Base-by-base conservation (phyloP, 1,140 invertebrate species). In the Sycobia sp. region DNA sequence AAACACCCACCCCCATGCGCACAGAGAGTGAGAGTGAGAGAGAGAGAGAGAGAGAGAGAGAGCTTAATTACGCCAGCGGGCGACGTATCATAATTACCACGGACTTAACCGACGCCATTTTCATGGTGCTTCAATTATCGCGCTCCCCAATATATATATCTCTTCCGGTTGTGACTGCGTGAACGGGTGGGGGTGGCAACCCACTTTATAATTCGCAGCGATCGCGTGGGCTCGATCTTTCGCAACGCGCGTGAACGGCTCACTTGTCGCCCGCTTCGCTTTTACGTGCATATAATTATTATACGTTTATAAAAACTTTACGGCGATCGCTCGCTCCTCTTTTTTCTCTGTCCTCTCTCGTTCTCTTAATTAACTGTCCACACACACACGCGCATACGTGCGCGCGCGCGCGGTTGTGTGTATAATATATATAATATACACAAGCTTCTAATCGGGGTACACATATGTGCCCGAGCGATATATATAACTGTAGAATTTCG, bases 31-130 rank as follows among this genome's bases (percentile, higher is more conserved):
- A n/a, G n/a, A n/a, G n/a, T n/a, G n/a, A n/a, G n/a, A n/a, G n/a
- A n/a, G n/a, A n/a, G n/a, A n/a, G n/a, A n/a, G n/a, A n/a, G n/a
- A n/a, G n/a, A n/a, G n/a, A n/a, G 61, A 62, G 57, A 68, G 57
- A 56, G 64, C 67, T 66, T 58, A 69, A 69, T 69, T 66, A 66
- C 53, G n/a, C n/a, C n/a, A n/a, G n/a, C 41, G 27, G 38, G 14
- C 53, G 61, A 56, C 60, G 63, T 67, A 62, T 67, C 58, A 51
- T 57, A 67, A 64, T 67, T 67, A 49, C 51, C 44, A 53, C 29
- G 55, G 11, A 20, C 63, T 49, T 68, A 68, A 68, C 66, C 64
- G 55, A 66, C 60, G 63, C 56, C 51, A 49, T 65, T 68, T 65
- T 65, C 59, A 65, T 65, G 62, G 58, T 51, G 57, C 49, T 66